Percentiles rank a stretch among this genome's conserved stretches.
phyloP scores from a whole-genome alignment of 2,113 vertebrate species.

The Thunnus thynnus region DNA sequence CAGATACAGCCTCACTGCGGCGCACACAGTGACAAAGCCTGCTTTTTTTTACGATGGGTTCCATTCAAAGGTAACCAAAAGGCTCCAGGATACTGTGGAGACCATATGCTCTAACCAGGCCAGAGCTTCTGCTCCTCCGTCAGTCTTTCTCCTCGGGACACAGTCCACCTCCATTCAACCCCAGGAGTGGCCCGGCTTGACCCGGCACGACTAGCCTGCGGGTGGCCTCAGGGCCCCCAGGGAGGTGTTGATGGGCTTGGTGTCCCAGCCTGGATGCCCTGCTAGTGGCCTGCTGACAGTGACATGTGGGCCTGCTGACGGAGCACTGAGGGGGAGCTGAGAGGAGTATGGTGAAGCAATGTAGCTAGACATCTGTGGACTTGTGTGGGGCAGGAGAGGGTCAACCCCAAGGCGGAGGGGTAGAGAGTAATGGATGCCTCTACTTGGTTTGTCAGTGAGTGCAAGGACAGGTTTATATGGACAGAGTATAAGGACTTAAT shows the following conservation, averaged over 20 bases:
- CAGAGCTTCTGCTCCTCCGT: constrained; percentile 51
- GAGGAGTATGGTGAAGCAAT: constrained; percentile 26
- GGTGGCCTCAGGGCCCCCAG: constrained; percentile 50
- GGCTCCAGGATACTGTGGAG: constrained; percentile 59
- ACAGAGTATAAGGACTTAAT: constrained; percentile 50
- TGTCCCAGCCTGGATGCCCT: constrained; percentile 38
- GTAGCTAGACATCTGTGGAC: constrained; percentile 62
- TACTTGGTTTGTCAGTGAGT: constrained; percentile 38
- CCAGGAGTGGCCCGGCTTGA: constrained; percentile 34
- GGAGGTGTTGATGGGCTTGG: constrained; percentile 71
- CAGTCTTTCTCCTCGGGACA: constrained; percentile 48
- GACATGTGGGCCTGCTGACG: constrained; percentile 71
- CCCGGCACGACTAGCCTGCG: constrained; percentile 28
- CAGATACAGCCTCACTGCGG: constrained; percentile 41
- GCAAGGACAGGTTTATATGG: constrained; percentile 47
- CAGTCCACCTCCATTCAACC: constrained; percentile 48
- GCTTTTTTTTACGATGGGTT: constrained; percentile 52
- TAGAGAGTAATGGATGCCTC: constrained; percentile 45
- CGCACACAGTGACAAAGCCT: constrained; percentile 57
- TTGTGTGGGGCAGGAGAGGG: constrained; percentile 37
- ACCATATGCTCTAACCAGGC: constrained; percentile 69
- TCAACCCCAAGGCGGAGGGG: constrained; percentile 18
- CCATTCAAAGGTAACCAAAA: constrained; percentile 68
- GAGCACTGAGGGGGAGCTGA: constrained; percentile 28
- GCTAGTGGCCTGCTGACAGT: constrained; percentile 58